Evolutionary conservation across 2,113 vertebrate species (phyloP), one percentile per base, ranked within the genome.

Genomic region (Chaenocephalus aceratus): DNA sequence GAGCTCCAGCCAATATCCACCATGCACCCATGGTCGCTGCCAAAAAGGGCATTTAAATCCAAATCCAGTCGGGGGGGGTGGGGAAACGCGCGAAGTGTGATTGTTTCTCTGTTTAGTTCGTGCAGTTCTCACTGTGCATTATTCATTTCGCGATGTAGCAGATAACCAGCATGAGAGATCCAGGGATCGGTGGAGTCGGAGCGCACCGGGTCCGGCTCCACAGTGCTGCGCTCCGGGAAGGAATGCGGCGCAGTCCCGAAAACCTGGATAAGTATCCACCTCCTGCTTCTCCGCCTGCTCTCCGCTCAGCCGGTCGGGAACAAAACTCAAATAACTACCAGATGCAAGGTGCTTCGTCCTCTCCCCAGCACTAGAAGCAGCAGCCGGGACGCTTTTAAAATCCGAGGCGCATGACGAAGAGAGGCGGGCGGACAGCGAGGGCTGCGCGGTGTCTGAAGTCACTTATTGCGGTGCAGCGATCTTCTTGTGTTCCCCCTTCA

Each of bases 1-100:
- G 66, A 26, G 83, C 79, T 4, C 93, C 81, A 18, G 94, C 77
- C 44, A 94, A 62, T 23, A 94, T 88, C 94, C 95, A 94, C 79
- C 86, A 75, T 53, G 79, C 85, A 67, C 56, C 75, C 90, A 94
- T 95, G 92, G 92, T 95, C 69, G 77, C 72, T 21, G 73, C 63
- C 53, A 77, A 10, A 69, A 65, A 3, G 54, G 23, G 53, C 18
- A 56, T 73, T 41, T 72, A 60, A 88, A 84, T 93, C 86, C 89
- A 86, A 70, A 72, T 77, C 79, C 82, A 44, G 62, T 34, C 34
- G 18, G 62, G 11, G 2, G 2, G 21, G n/a, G 26, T 2, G 26
- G n/a, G 16, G 60, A 21, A 41, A 64, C 51, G 68, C 58, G 12
- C 11, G 45, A 9, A 16, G 56, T 58, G 66, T 66, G 57, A 21